Conservation (phyloP, 2,113 vertebrate species). For the Barbus barbus region DNA sequence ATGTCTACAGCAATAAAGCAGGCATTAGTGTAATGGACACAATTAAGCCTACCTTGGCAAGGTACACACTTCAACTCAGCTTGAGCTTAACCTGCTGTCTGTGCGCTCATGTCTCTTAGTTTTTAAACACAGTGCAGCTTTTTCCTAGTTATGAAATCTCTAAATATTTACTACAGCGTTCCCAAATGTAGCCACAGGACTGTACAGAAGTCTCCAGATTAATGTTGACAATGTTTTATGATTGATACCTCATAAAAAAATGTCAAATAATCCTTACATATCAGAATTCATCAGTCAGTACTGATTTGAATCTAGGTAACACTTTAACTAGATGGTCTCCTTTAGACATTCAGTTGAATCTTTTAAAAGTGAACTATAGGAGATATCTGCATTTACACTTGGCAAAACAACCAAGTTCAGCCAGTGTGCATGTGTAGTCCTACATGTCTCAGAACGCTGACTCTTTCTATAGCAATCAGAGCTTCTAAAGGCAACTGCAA, state of each 20-base stretch:
- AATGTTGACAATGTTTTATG: background rate
- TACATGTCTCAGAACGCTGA: no score
- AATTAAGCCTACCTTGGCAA: background rate
- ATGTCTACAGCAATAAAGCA: no score
- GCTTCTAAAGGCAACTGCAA: background rate
- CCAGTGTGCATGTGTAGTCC: no score
- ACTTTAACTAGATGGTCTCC: no score
- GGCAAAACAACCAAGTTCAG: no score
- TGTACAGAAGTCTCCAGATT: background rate
- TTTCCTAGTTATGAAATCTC: background rate
- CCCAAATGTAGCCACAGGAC: background rate
- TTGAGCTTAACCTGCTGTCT: background rate
- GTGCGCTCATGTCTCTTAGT: background rate
- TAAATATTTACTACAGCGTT: background rate
- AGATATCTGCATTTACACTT: no score
- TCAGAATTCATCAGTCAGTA: background rate
- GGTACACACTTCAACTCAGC: background rate
- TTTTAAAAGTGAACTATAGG: no score
- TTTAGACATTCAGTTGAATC: no score
- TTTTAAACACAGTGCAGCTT: background rate
- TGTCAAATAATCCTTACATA: background rate
- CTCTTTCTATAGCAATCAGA: background rate
- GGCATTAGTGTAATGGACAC: no score
- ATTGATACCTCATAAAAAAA: background rate
- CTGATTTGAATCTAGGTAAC: no score